phyloP scores from a whole-genome alignment of 1,140 invertebrate species.

The Tetramorium simillimum region DNA sequence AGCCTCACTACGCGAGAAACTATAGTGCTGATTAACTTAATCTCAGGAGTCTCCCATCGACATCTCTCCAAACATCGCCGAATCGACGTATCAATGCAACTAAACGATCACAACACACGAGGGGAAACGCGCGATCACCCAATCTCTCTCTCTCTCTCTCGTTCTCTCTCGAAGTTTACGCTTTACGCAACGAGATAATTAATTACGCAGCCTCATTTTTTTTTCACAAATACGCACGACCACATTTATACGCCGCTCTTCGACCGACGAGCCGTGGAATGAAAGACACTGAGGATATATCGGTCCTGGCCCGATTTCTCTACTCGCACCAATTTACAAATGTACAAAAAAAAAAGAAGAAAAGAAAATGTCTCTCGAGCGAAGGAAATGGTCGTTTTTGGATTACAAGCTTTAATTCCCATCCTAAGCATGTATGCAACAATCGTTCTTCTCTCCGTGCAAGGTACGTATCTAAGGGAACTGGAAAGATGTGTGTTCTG shows the following conservation, averaged over 20 bases:
- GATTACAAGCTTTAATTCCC: constrained; percentile 29
- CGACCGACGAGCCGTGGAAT: constrained; percentile 54
- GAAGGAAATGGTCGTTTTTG: constrained; percentile 16
- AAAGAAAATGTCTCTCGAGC: constrained; percentile 32
- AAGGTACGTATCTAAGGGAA: constrained; percentile 20
- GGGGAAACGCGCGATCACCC: constrained; percentile 12
- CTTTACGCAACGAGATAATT: constrained; percentile 44
- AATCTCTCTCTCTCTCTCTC: constrained; percentile 18
- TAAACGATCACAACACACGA: constrained; percentile 48
- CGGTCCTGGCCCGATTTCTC: constrained; percentile 67
- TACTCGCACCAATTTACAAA: constrained; percentile 76
- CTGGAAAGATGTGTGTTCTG: constrained; percentile 36
- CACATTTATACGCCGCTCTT: constrained; percentile 4
- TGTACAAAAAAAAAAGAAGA: constrained; percentile 75
- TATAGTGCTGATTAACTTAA: constrained; percentile 48
- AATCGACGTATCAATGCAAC: constrained; percentile 13
- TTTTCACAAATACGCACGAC: constrained; percentile 12
- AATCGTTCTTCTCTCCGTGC: constrained; percentile 25
- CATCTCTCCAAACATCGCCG: constrained; percentile 10
- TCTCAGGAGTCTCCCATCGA: constrained; percentile 17
- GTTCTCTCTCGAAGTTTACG: background rate
- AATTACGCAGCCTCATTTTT: constrained; percentile 34
- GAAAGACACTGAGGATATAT: constrained; percentile 61
- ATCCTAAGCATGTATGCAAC: constrained; percentile 1
- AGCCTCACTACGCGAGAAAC: constrained; percentile 35